Base-by-base conservation (phyloP, 2,113 vertebrate species). In the Bettongia penicillata region DNA sequence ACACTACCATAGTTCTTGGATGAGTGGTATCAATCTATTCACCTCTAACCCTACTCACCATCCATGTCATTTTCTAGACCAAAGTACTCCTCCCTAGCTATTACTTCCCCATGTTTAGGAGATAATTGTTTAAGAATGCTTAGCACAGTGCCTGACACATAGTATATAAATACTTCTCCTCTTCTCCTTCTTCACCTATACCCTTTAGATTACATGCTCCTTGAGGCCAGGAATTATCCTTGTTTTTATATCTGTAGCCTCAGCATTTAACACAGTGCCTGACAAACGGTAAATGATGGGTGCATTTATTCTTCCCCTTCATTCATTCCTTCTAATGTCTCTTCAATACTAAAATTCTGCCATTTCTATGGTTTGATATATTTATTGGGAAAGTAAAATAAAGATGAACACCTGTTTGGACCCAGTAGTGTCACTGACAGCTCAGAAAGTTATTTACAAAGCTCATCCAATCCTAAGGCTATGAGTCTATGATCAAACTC, bases 341-440 rank as follows among this genome's bases (percentile, higher is more conserved):
- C 9, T 43, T 23, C 68, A n/a, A 43, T 84, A 43, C 68, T 43
- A 84, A 43, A 84, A 84, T 84, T n/a, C n/a, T 84, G 7, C 16
- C 43, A 84, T 43, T 43, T 84, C n/a, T 23, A 84, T 43, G n/a
- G 31, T 84, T 43, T 2, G 8, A 8, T 92, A 95, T 94, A 93
- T 77, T 49, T 53, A 4, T 26, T 53, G 90, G 90, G 77, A 96
- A 97, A 55, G 52, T 95, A 84, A 96, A 93, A 26, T 43, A 25
- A 90, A 84, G 26, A 25, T 53, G n/a, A 93, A 93, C 24, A 94
- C 53, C 91, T 95, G 43, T 24, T 90, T 49, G 93, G 19, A 51
- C 49, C 92, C 93, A 43, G 43, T 93, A 92, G 91, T 26, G 12
- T 43, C 8, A 6, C 19, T n/a, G 49, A n/a, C 93, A 91, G 22